Conservation (phyloP, 2,113 vertebrate genomes). For the Pelecanoides urinatrix region DNA sequence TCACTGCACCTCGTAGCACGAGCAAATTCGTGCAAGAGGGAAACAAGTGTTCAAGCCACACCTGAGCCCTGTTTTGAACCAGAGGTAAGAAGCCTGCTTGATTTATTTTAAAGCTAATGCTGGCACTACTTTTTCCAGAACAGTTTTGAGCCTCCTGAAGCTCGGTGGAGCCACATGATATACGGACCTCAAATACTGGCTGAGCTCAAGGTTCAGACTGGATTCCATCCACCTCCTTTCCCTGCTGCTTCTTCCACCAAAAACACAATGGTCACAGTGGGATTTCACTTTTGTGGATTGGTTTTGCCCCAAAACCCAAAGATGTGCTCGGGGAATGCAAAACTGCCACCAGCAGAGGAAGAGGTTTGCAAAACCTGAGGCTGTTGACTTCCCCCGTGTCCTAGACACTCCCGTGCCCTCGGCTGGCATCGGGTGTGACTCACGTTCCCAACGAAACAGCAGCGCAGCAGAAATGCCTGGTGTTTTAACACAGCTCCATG, state of each 20-base stretch:
- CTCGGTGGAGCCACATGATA: background rate
- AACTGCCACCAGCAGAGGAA: background rate
- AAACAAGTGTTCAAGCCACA: background rate
- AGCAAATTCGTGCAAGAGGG: background rate
- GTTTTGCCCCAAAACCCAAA: background rate
- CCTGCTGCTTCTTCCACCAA: fast-evolving
- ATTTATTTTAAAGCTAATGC: background rate
- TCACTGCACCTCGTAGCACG: fast-evolving
- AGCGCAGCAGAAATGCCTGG: background rate
- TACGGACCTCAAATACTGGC: background rate
- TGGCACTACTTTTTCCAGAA: background rate
- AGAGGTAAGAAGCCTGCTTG: background rate
- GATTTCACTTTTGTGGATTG: background rate
- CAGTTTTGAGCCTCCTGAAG: background rate
- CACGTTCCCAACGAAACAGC: background rate
- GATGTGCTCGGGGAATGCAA: background rate
- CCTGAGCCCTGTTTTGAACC: background rate
- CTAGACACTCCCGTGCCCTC: background rate
- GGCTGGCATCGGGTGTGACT: background rate
- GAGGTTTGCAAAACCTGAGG: background rate
- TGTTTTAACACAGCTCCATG: background rate
- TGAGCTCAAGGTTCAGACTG: background rate
- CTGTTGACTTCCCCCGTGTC: fast-evolving
- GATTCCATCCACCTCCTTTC: background rate
- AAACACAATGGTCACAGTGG: background rate